Percentiles rank a stretch among this genome's conserved stretches.
phyloP scores from a whole-genome alignment of 1,140 invertebrate species.

The Trichonephila inaurata region DNA sequence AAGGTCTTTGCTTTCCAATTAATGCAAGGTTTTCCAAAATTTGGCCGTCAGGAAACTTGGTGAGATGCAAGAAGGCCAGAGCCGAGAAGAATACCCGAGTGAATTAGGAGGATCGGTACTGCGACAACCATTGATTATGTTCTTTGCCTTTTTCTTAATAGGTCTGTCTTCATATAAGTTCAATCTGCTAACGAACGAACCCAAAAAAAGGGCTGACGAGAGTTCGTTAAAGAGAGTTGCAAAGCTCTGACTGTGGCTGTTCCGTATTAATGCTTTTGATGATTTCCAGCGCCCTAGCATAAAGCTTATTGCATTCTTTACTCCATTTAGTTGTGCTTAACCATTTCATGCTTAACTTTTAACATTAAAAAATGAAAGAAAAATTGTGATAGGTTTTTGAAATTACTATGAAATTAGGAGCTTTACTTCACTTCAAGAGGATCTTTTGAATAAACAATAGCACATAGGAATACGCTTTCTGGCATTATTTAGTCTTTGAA shows the following conservation, averaged over 20 bases:
- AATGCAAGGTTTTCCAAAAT: background rate
- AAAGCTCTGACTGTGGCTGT: background rate
- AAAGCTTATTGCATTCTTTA: background rate
- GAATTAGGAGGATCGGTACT: background rate
- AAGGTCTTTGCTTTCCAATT: conserved; percentile 32
- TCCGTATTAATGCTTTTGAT: conserved; percentile 29
- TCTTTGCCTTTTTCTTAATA: conserved; percentile 41
- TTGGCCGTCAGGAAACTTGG: background rate
- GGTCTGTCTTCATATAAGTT: background rate
- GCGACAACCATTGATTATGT: conserved; percentile 18
- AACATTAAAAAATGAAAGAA: too few species aligned
- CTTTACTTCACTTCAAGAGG: background rate
- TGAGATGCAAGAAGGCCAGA: background rate
- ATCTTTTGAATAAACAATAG: too few species aligned
- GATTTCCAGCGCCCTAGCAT: background rate
- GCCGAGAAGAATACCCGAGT: background rate
- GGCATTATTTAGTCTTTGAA: too few species aligned
- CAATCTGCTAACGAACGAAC: conserved; percentile 16
- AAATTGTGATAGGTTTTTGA: too few species aligned
- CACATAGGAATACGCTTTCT: too few species aligned
- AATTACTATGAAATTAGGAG: too few species aligned
- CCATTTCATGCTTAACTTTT: too few species aligned
- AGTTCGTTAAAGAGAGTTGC: background rate
- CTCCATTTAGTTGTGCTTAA: background rate
- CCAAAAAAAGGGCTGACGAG: background rate